A percentile compares a stretch with the other conserved stretches of the same genome.
These are phyloP conservation scores for Drosophila macrothrix DNA, from an alignment of 2,888 invertebrate genomes.

Conservation along the genomic window DNA sequence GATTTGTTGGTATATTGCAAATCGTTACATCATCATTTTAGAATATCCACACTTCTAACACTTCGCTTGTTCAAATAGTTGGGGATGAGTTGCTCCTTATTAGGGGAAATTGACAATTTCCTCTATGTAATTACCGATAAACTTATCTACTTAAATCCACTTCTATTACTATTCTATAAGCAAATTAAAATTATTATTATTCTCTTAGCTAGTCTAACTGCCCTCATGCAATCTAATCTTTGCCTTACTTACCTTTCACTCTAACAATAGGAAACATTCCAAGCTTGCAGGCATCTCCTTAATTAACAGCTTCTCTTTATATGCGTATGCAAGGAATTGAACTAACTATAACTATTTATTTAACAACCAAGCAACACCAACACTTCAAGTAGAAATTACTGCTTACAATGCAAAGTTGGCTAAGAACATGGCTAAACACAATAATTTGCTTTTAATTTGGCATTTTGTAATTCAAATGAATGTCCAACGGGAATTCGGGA, in stretches of 20 bases:
- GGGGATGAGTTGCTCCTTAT: neutral
- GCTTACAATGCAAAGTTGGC: slow-evolving; percentile 21
- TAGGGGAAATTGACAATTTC: neutral
- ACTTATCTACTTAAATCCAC: neutral
- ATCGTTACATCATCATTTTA: neutral
- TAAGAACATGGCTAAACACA: slow-evolving; percentile 48
- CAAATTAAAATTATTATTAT: neutral
- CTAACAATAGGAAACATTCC: slow-evolving; percentile 29
- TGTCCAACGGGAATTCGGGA: slow-evolving; percentile 38
- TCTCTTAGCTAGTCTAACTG: neutral
- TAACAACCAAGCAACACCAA: slow-evolving; percentile 40
- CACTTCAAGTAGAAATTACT: slow-evolving; percentile 20
- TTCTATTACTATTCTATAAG: neutral
- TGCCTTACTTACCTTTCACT: slow-evolving; percentile 1
- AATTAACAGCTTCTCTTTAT: slow-evolving; percentile 65
- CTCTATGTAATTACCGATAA: too few species aligned
- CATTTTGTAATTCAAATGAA: slow-evolving; percentile 64
- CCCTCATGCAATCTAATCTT: slow-evolving; percentile 10
- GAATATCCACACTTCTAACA: neutral
- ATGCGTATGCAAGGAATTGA: slow-evolving; percentile 19
- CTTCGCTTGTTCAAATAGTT: neutral
- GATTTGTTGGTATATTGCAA: neutral
- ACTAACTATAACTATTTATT: slow-evolving; percentile 57
- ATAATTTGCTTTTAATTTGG: slow-evolving; percentile 76
- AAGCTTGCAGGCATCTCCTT: slow-evolving; percentile 52